Evolutionary conservation across 2,888 invertebrate genomes (phyloP).

Genomic region (Synergus laeviventris): DNA sequence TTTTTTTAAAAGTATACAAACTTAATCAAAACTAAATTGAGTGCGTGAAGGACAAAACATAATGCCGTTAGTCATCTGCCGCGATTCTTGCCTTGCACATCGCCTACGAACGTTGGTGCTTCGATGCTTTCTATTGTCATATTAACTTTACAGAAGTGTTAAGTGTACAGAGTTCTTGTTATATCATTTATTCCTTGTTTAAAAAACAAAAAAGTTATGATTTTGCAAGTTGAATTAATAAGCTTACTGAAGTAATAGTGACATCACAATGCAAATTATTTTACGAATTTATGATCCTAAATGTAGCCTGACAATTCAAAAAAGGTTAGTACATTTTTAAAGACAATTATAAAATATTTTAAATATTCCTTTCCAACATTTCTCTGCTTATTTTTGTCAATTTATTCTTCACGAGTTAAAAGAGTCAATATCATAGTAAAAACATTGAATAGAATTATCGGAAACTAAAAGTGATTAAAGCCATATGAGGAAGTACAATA

Average conservation of each 20-base stretch:
- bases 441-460: neutral
- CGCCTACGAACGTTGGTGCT: constrained; percentile 20
- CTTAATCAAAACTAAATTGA: neutral
- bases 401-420: neutral
- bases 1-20: neutral
- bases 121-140: constrained; percentile 14
- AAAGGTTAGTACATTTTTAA: neutral
- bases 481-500: neutral
- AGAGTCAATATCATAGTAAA: neutral
- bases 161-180: constrained; percentile 2
- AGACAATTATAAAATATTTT: neutral
- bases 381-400: neutral
- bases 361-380: neutral
- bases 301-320: too few relatives aligned
- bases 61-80: neutral
- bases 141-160: constrained; percentile 21
- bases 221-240: neutral
- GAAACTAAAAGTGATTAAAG: neutral
- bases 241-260: neutral
- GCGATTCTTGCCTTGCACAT: constrained; percentile 4
- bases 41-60: neutral
- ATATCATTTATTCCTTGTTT: neutral
- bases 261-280: too few relatives aligned
- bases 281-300: too few relatives aligned
- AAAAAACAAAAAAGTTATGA: neutral